Evolutionary conservation across 1,140 invertebrate species (phyloP), one percentile per base, ranked within the genome.

Genomic region (Caenorhabditis tropicalis): DNA sequence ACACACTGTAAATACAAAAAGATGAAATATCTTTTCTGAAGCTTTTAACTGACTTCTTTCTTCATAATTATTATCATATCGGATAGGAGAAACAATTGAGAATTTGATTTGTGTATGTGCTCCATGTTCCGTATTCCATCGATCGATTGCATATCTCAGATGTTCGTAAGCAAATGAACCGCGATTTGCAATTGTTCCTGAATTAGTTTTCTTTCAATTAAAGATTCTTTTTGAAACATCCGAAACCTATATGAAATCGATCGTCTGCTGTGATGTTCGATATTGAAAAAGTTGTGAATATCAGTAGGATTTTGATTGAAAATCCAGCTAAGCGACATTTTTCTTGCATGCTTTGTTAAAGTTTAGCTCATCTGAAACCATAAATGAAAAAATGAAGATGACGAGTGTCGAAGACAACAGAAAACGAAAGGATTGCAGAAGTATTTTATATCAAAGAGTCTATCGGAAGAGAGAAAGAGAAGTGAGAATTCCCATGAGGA

Each of bases 121-220:
- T 16, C 85, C 82, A 46, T 89, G 60, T 24, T 86, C 79, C 19
- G 74, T 86, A 56, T 89, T 89, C 85, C 85, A 89, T 83, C 88
- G 83, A 43, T 89, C 88, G 16, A 89, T 83, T 21, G 88, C 87
- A 84, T 89, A 88, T 49, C 87, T 74, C 43, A 88, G 39, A 81
- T 84, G 60, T 49, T 84, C 83, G 83, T 84, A 84, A 16, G 65
- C 33, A 49, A 84, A 51, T 48, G 83, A 65, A 9, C 83, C 83
- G 15, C 58, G 74, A 33, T 74, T 49, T 31, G 46, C 70, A 46
- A 65, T 80, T 21, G 83, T 84, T 12, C 83, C 83, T 84, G 49
- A 1, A 79, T 60, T 12, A 83, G 7, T 7, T 31, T 0, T 15
- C 15, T 49, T 27, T 80, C 9, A 2, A 74, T 27, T 15, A 58